Evolutionary conservation across 2,888 invertebrate genomes (phyloP).

Genomic region (Apotomis capreana): DNA sequence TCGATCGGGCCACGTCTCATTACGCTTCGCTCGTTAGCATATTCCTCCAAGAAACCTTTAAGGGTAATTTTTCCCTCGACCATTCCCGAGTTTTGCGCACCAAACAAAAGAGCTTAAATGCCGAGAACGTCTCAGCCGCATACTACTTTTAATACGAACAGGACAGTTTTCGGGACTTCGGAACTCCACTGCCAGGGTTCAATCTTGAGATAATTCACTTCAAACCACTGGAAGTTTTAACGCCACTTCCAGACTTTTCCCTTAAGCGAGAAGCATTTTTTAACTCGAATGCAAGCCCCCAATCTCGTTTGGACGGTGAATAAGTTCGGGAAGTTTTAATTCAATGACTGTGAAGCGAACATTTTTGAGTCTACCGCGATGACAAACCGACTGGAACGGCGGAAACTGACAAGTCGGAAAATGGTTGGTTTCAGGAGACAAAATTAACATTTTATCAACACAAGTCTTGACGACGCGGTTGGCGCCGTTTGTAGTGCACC

Average conservation of each 20-base stretch:
- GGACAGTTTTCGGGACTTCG: conserved; percentile 32
- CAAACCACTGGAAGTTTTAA: conserved; percentile 66
- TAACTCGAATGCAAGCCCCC: conserved; percentile 25
- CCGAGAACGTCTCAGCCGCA: not conserved
- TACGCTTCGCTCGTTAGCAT: conserved; percentile 33
- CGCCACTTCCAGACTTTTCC: conserved; percentile 57
- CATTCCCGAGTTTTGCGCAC: not conserved
- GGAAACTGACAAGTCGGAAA: not conserved
- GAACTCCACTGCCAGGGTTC: conserved; percentile 55
- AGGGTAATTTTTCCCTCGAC: conserved; percentile 30
- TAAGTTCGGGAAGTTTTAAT: conserved; percentile 36
- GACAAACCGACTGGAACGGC: conserved; percentile 11
- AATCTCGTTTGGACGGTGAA: conserved; percentile 19
- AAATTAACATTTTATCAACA: too few relatives aligned
- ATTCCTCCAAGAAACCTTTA: conserved; percentile 27
- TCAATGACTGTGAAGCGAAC: conserved; percentile 35
- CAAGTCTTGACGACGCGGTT: too few relatives aligned
- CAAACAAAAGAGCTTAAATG: not conserved
- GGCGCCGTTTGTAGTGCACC: too few relatives aligned
- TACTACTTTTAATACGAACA: not conserved
- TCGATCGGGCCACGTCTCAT: conserved; percentile 29
- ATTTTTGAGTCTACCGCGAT: conserved; percentile 22
- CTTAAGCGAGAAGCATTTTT: conserved; percentile 51
- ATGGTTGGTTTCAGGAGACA: too few relatives aligned
- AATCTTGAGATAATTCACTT: conserved; percentile 65